A percentile compares a stretch with the other conserved stretches of the same genome.
These are phyloP conservation scores for Trachemys scripta DNA, from an alignment of 2,113 vertebrate species.

Conservation along the genomic window DNA sequence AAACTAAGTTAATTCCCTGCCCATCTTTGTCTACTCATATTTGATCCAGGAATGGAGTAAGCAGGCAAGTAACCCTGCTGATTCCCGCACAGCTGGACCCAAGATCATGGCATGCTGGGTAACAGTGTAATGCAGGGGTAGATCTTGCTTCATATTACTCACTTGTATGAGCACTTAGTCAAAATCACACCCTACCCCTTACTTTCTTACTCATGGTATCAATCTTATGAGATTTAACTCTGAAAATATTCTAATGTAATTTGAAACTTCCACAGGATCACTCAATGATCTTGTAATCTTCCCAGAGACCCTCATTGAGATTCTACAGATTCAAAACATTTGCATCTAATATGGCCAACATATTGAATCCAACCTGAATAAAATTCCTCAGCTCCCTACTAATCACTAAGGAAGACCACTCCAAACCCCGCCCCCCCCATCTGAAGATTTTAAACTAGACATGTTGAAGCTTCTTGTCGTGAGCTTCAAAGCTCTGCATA, in stretches of 20 bases:
- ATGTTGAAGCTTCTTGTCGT: no score
- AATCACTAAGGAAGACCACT: no score
- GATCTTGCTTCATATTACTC: background rate
- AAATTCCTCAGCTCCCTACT: no score
- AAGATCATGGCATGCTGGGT: background rate
- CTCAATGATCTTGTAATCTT: background rate
- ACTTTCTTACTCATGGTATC: background rate
- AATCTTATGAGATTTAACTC: background rate
- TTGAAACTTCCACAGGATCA: background rate
- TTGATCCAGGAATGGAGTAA: background rate
- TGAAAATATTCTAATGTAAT: background rate
- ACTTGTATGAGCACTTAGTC: background rate
- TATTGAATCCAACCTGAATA: no score
- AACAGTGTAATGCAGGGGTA: background rate
- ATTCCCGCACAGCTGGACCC: background rate
- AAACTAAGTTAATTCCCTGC: background rate
- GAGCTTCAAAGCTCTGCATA: no score
- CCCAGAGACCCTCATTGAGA: no score
- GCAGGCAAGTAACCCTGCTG: background rate
- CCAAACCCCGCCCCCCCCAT: no score
- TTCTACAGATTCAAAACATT: no score
- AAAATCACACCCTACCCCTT: background rate
- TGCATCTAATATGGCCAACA: no score
- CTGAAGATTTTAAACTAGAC: no score
- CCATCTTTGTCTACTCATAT: background rate